Base-by-base conservation (phyloP, 64 coral and sea anemone genomes). In the Actinia equina region DNA sequence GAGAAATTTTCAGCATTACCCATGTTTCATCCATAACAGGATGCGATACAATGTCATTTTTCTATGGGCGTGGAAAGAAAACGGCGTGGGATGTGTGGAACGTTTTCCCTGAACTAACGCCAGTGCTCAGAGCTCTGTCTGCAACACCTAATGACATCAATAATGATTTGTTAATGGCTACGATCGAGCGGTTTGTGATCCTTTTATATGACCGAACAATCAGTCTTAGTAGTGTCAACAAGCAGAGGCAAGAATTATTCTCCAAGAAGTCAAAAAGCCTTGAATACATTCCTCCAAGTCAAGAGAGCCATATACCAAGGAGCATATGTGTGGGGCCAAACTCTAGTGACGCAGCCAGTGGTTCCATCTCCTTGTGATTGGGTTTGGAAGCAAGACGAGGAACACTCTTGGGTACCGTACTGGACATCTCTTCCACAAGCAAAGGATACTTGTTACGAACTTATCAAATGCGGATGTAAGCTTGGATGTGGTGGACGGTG, bases 241-340 rank as follows among this genome's bases (percentile, higher is more conserved):
- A 93, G 37, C 52, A 17, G 19, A 17, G 79, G 12, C 45, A 88
- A 62, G 79, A 84, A 11, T 11, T 84, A 0, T 88, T 92, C 12
- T 71, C 43, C 44, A 77, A 91, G 59, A 92, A 87, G 20, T 76
- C 76, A 23, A 46, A 44, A 17, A 71, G 4, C 42, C 74, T 84
- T 74, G 69, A 88, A 16, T 78, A 52, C 53, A 88, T 92, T 59
- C 86, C 86, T 12, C 91, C 91, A 22, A 88, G 86, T 18, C n/a
- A 22, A 84, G 91, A 76, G 30, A 37, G 30, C 30, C 30, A 37
- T 37, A 37, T 37, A 37, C 30, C 30, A 37, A 37, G 30, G 30
- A 37, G 30, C 30, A 37, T 37, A 37, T 37, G 30, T 37, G 30
- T 37, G 30, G 30, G 30, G 30, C 30, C 30, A 37, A 37, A 37